Evolutionary conservation across 2,888 invertebrate genomes (phyloP).

Genomic region (Trichogramma dendrolimi): DNA sequence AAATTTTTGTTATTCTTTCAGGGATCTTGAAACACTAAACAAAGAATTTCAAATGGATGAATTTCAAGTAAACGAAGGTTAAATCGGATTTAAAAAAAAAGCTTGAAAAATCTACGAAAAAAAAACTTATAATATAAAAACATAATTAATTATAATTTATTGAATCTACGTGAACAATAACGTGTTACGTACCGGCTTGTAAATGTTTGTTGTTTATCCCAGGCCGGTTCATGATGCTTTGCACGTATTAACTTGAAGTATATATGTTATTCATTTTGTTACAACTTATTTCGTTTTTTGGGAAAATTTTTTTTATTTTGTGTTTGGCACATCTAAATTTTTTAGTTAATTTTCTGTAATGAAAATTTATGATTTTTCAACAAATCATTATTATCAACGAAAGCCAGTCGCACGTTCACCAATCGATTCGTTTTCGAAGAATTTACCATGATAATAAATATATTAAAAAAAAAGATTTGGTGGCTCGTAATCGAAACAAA

Average conservation of each 20-base stretch:
- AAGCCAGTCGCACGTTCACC: conserved; percentile 19
- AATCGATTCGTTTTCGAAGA: conserved; percentile 20
- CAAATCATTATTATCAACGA: conserved; percentile 8
- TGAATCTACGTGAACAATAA: conserved; percentile 17
- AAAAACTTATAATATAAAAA: conserved; percentile 5
- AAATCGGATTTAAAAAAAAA: neutral
- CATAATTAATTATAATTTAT: conserved; percentile 17
- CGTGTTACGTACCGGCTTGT: conserved; percentile 23
- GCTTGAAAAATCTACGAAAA: conserved; percentile 21
- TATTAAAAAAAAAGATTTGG: conserved; percentile 25
- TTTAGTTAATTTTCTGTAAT: conserved; percentile 12
- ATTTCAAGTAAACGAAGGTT: conserved; percentile 28
- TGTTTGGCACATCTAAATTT: neutral
- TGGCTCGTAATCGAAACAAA: conserved; percentile 23
- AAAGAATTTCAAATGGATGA: conserved; percentile 50
- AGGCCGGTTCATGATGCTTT: conserved; percentile 23
- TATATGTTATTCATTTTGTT: conserved; percentile 19
- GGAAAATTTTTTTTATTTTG: neutral
- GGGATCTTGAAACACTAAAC: conserved; percentile 50
- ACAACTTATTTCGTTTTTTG: conserved; percentile 11
- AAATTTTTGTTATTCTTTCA: conserved; percentile 38
- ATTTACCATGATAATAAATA: conserved; percentile 10
- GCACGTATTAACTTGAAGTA: conserved; percentile 17
- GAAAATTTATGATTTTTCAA: conserved; percentile 3
- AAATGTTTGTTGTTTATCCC: conserved; percentile 26